Evolutionary conservation across 2,113 vertebrate species (phyloP).

Genomic region (Scalopus aquaticus): DNA sequence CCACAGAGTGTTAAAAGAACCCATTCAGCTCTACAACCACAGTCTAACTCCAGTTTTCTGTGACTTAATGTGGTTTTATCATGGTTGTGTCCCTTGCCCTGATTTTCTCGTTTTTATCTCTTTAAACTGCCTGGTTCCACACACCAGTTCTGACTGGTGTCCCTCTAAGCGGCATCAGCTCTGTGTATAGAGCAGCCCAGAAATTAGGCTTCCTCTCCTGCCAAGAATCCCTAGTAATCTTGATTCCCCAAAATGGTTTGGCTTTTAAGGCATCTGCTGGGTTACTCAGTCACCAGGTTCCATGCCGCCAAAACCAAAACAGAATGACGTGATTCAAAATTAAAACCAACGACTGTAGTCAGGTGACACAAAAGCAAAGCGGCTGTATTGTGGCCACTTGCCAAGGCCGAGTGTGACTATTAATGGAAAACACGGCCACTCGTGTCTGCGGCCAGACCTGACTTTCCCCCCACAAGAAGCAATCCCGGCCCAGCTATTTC

Average conservation of each 20-base stretch:
- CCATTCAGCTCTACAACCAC: not conserved
- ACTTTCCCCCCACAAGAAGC: not conserved
- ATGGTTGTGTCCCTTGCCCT: not conserved
- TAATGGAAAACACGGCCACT: accelerated
- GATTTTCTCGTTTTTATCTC: slow-evolving; percentile 35
- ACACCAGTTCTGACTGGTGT: slow-evolving; percentile 6
- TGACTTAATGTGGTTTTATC: not conserved
- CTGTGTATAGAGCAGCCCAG: not conserved
- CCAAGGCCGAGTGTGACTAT: not conserved
- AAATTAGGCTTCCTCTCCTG: not conserved
- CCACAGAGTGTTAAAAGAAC: not conserved
- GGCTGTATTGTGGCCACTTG: not conserved
- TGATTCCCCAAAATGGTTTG: not conserved
- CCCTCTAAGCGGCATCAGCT: not conserved
- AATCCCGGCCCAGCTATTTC: not conserved
- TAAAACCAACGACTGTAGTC: not conserved
- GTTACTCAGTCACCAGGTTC: not conserved
- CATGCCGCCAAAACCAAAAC: not conserved
- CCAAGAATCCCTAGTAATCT: slow-evolving; percentile 24
- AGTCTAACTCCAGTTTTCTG: not conserved
- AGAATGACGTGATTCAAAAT: not conserved
- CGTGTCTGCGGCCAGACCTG: not conserved
- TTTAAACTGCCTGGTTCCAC: slow-evolving; percentile 41
- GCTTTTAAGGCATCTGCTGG: not conserved
- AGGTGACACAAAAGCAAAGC: not conserved